Evolutionary conservation across 2,113 vertebrate genomes (phyloP), one percentile per base, ranked within the genome.

Genomic region (Jaculus jaculus): DNA sequence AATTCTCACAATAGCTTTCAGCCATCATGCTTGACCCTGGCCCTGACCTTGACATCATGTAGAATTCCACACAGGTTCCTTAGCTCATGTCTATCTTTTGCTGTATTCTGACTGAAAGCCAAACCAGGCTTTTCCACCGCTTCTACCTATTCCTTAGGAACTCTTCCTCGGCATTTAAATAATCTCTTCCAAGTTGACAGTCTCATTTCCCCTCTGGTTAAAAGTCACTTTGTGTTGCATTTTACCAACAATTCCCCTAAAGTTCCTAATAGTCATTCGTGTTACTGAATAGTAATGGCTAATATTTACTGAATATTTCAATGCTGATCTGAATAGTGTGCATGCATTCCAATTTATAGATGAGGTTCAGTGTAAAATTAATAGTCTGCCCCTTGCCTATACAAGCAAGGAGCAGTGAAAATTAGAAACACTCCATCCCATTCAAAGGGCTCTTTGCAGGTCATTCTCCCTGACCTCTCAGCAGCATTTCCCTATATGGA

Each of bases 281-380:
- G 37, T 63, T 78, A 69, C 51, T 91, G 34, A 75, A 81, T 88
- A 87, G 73, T 65, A 60, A 66, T 61, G 73, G 37, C 42, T 84
- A 47, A 84, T 54, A 47, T 4, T 75, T 12, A 47, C 51, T 37
- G 20, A 65, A 23, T 72, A 68, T 80, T 89, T 66, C 28, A 6
- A 60, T 42, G 72, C 10, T 26, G 18, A 24, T 51, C 80, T 83
- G n/a, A 82, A 83, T 73, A 42, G 5, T 10, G 21, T 39, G 65
- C 28, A 54, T 1, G 37, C 26, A 12, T 18, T 15, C 28, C 26
- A 61, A n/a, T 39, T 74, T 34, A 71, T 7, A 86, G 74, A 26
- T 7, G 34, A 83, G 68, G 39, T 37, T 78, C 63, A 15, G 60
- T 6, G 26, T 72, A 84, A 73, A 92, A 58, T 71, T 61, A 60